Conservation (phyloP, 2,888 invertebrate genomes). For the Hydroisotoma schaefferi region DNA sequence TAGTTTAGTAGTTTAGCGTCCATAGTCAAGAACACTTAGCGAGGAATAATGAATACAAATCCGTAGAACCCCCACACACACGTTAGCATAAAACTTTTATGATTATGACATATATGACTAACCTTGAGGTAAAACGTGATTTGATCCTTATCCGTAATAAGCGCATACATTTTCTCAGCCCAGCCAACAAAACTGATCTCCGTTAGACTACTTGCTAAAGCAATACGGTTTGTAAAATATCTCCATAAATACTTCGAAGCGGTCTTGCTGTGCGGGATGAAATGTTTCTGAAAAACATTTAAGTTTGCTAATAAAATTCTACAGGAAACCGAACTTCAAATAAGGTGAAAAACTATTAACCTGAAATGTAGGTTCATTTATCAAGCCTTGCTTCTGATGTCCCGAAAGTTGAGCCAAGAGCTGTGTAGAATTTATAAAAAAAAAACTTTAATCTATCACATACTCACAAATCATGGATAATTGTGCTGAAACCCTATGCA, state of each 20-base stretch:
- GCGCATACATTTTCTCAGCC: constrained; percentile 63
- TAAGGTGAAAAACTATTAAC: constrained; percentile 3
- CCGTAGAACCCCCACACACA: background rate
- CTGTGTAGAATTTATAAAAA: constrained; percentile 1
- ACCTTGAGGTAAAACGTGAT: constrained; percentile 52
- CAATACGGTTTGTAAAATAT: constrained; percentile 23
- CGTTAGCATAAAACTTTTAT: too few species aligned
- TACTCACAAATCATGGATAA: too few species aligned
- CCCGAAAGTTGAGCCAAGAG: constrained; percentile 21
- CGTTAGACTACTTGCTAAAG: constrained; percentile 52
- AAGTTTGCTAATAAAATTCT: too few species aligned
- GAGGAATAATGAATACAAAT: background rate
- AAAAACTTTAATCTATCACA: background rate
- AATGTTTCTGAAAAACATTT: constrained; percentile 61
- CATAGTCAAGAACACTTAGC: too few species aligned
- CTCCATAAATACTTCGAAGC: constrained; percentile 38
- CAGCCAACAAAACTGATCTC: constrained; percentile 67
- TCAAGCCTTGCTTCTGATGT: constrained; percentile 16
- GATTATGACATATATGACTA: constrained; percentile 23
- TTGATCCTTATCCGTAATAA: constrained; percentile 52
- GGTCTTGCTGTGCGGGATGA: constrained; percentile 56
- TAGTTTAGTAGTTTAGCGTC: too few species aligned
- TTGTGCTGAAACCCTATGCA: too few species aligned
- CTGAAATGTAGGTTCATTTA: constrained; percentile 20
- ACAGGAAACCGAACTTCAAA: constrained; percentile 1